These are phyloP conservation scores for Limnephilus auricula DNA, from an alignment of 2,888 invertebrate genomes.

Conservation along the genomic window DNA sequence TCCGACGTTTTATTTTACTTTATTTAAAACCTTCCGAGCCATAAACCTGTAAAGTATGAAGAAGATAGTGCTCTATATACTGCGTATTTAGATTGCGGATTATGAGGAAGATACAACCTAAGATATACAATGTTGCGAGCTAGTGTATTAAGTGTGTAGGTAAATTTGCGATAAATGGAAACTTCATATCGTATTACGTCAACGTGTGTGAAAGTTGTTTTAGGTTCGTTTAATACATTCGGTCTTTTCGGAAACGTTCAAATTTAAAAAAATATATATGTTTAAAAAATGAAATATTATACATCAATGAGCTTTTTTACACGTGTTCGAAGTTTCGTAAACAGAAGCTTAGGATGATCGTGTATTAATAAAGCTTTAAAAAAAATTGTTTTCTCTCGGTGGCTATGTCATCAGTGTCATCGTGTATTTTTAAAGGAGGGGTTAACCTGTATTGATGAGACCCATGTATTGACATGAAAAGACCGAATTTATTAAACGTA, in stretches of 20 bases:
- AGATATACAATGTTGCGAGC: neutral
- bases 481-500: too few relatives aligned
- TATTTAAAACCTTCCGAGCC: neutral
- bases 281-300: neutral
- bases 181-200: neutral
- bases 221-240: neutral
- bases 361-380: too few relatives aligned
- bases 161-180: neutral
- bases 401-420: too few relatives aligned
- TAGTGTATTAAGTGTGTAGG: neutral
- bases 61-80: constrained; percentile 8
- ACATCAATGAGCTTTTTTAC: neutral
- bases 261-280: neutral
- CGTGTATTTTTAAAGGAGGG: too few relatives aligned
- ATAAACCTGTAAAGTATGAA: neutral
- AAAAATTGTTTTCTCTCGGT: too few relatives aligned
- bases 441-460: too few relatives aligned
- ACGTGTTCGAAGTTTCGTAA: too few relatives aligned
- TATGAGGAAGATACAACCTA: constrained; percentile 6
- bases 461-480: too few relatives aligned
- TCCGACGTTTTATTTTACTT: neutral
- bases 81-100: neutral
- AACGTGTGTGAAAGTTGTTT: neutral
- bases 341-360: too few relatives aligned
- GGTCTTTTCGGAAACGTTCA: neutral